Base-by-base conservation (phyloP, 37 sponge, comb jelly and placozoan species). In the Axinella damicornis region DNA sequence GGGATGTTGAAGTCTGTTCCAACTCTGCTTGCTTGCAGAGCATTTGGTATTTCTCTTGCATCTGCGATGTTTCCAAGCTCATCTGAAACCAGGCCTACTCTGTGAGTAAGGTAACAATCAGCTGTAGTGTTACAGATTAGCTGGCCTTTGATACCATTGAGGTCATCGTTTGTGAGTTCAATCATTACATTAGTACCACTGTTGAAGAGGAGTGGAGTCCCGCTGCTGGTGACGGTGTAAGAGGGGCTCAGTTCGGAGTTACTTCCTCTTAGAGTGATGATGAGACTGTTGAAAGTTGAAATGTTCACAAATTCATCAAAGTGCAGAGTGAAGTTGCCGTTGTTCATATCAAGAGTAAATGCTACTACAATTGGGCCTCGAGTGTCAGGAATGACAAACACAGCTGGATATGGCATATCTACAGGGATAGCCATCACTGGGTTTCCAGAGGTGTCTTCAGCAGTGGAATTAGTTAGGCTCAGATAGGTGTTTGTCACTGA, bases 291-390 rank as follows among this genome's bases (percentile, higher is more conserved):
- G 65, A 97, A 87, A 21, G 87, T 74, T 2, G 79, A 34, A 40
- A 66, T 54, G 19, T 77, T 77, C 5, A 97, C 83, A 15, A 84
- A 59, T 79, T 97, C 92, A 85, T 90, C 89, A 86, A 97, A 97
- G 39, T 91, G 94, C 19, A 97, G 61, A 20, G 92, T 88, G 0
- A 97, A 60, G 72, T 91, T 92, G 33, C 95, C 97, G 56, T 78
- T 89, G 71, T 92, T 77, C 72, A 97, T 79, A 61, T 97, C 97
- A 62, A 97, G 88, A 41, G 77, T 82, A 65, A 92, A 97, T 2
- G 95, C 87, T 19, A 91, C 81, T 40, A 97, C 84, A 5, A 77
- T 35, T 17, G 97, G 94, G 15, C 95, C 95, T 34, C 85, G 68
- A 32, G 83, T 86, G 64, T 95, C 95, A 34, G 78, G 69, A 39